These are phyloP conservation scores for Protonemura montana DNA, from an alignment of 2,888 invertebrate species.

Conservation along the genomic window DNA sequence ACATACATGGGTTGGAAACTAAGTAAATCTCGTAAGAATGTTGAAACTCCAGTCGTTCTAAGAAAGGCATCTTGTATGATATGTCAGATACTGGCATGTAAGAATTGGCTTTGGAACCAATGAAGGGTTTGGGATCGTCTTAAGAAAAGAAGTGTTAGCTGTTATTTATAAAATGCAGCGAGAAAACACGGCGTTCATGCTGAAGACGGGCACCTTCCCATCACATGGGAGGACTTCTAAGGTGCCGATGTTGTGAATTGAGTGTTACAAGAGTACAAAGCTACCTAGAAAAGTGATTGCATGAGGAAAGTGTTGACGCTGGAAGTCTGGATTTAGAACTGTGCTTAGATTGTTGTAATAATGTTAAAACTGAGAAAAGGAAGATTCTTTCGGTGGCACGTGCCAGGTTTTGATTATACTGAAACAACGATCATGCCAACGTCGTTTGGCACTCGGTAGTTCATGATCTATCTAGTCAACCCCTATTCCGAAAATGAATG, in stretches of 20 bases:
- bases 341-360: constrained; percentile 35
- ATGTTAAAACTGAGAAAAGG: constrained; percentile 27
- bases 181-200: constrained; percentile 9
- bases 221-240: constrained; percentile 53
- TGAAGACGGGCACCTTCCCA: constrained; percentile 51
- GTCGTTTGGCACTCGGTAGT: constrained; percentile 55
- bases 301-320: constrained; percentile 41
- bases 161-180: constrained; percentile 13
- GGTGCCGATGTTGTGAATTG: constrained; percentile 55
- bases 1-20: constrained; percentile 37
- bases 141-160: background rate
- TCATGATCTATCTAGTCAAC: constrained; percentile 57
- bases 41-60: constrained; percentile 26
- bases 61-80: constrained; percentile 4
- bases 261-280: constrained; percentile 37
- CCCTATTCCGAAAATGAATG: constrained; percentile 56
- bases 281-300: constrained; percentile 22
- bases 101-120: constrained; percentile 21
- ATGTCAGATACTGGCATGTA: constrained; percentile 20
- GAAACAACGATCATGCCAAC: constrained; percentile 36
- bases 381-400: constrained; percentile 46
- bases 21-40: background rate
- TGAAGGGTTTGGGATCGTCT: constrained; percentile 31
- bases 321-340: constrained; percentile 39
- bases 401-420: constrained; percentile 48